Evolutionary conservation across 2,888 invertebrate genomes (phyloP), one percentile per base, ranked within the genome.

Genomic region (Carcina quercana): DNA sequence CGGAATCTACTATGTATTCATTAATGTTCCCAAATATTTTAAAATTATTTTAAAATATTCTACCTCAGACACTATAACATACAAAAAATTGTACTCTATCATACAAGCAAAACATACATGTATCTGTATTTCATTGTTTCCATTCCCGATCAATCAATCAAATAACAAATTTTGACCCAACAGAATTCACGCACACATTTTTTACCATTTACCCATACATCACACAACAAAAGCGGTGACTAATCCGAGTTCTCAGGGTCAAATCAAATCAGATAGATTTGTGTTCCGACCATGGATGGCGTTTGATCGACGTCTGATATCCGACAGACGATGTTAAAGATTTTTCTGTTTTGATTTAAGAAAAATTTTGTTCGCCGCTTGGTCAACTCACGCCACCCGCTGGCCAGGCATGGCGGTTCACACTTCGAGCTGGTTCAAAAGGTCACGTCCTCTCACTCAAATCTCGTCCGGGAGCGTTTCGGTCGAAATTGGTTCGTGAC

Each of bases 381-480:
- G 67, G 64, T 66, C 64, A 66, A 53, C 57, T 58, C 54, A 52
- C 47, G 59, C 78, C 79, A 58, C 82, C 82, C 74, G 80, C 82
- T 80, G 80, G 53, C 64, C 54, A 48, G 61, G 70, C 76, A 71
- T 67, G 72, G 60, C 70, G 70, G 58, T 83, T 83, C 78, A 83
- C 83, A 83, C 82, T 80, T 65, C 63, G 55, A 66, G 53, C 54
- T 56, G 52, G 65, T 50, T 58, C 65, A 76, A 25, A 58, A 75
- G 82, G 82, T 82, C 82, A 76, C 71, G 76, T 74, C 75, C 69
- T 61, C 70, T 80, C 79, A 80, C 80, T 82, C 79, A 76, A 75
- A 66, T 54, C 66, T 66, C 69, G 65, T 65, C 69, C 79, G 56
- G 82, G 71, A 80, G 78, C 74, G 72, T 66, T 71, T 62, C 68